phyloP scores from a whole-genome alignment of 92 coral and sea anemone genomes.

The Epizoanthus illoricatus region DNA sequence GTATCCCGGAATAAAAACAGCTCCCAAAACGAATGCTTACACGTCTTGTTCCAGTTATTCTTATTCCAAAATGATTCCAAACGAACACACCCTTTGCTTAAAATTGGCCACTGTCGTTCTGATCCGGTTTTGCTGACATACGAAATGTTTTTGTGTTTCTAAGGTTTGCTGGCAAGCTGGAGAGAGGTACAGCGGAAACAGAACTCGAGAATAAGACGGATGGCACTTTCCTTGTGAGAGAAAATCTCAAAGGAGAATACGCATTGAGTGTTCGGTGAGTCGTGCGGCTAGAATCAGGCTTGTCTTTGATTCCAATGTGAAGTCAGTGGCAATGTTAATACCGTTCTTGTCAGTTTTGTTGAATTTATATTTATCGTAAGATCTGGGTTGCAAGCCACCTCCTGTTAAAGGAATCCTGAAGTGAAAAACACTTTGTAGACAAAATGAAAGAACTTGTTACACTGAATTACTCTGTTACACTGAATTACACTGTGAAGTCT shows the following conservation, averaged over 20 bases:
- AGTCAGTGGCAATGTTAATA: neutral
- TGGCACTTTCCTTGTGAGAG: conserved; percentile 92
- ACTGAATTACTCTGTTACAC: too few species aligned
- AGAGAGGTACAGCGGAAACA: conserved; percentile 73
- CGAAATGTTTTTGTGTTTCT: neutral
- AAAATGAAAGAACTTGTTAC: too few species aligned
- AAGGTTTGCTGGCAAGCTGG: conserved; percentile 94
- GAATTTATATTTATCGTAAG: too few species aligned
- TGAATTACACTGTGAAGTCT: too few species aligned
- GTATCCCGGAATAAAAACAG: too few species aligned
- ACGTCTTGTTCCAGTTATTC: too few species aligned
- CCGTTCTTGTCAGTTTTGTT: neutral
- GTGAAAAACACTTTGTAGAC: too few species aligned
- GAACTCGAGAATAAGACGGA: conserved; percentile 60
- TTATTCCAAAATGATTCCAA: neutral
- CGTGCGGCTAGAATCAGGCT: neutral
- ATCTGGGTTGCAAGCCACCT: neutral
- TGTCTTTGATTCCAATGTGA: neutral
- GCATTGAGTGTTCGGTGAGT: conserved; percentile 90
- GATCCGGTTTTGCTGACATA: neutral
- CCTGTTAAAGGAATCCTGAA: too few species aligned
- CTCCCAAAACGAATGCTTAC: too few species aligned
- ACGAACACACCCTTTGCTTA: neutral
- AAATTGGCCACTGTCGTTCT: neutral
- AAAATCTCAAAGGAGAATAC: conserved; percentile 83